phyloP scores from a whole-genome alignment of 2,113 vertebrate species.

The Silurus meridionalis region DNA sequence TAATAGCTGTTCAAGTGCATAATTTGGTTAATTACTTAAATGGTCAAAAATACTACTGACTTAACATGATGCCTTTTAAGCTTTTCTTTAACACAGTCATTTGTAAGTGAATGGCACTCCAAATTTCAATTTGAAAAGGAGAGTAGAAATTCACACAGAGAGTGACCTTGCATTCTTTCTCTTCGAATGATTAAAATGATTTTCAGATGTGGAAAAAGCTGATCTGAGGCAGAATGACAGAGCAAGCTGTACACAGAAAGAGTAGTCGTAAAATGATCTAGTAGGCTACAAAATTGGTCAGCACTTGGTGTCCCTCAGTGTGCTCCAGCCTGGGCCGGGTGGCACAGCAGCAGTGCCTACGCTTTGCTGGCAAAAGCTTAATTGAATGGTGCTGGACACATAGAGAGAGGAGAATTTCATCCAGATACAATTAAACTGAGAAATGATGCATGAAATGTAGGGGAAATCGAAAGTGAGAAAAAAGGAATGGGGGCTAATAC shows the following conservation, averaged over 20 bases:
- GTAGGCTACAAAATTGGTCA: not conserved
- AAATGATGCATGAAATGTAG: slow-evolving; percentile 76
- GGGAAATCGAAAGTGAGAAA: slow-evolving; percentile 30
- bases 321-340: slow-evolving; percentile 2
- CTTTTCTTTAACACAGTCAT: slow-evolving; percentile 2
- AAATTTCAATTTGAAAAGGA: slow-evolving; percentile 21
- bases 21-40: slow-evolving; percentile 33
- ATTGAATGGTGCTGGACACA: slow-evolving; percentile 69
- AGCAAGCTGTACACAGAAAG: not conserved
- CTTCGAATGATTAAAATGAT: slow-evolving; percentile 3
- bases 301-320: slow-evolving; percentile 9
- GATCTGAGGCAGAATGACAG: not conserved
- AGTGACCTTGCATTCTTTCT: slow-evolving; percentile 23
- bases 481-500: slow-evolving; percentile 3
- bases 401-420: slow-evolving; percentile 64
- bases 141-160: slow-evolving; percentile 19
- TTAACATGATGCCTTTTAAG: slow-evolving; percentile 24
- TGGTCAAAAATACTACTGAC: slow-evolving; percentile 17
- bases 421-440: slow-evolving; percentile 76
- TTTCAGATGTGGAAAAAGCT: not conserved
- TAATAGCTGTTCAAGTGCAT: slow-evolving; percentile 8
- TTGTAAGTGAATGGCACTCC: slow-evolving; percentile 20
- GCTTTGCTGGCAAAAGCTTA: slow-evolving; percentile 62
- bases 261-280: not conserved
- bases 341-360: slow-evolving; percentile 54